Percentiles rank a stretch among this genome's conserved stretches.
Evolutionary conservation across 2,888 invertebrate species (phyloP).

Genomic region (Lepidochrysops patricia): DNA sequence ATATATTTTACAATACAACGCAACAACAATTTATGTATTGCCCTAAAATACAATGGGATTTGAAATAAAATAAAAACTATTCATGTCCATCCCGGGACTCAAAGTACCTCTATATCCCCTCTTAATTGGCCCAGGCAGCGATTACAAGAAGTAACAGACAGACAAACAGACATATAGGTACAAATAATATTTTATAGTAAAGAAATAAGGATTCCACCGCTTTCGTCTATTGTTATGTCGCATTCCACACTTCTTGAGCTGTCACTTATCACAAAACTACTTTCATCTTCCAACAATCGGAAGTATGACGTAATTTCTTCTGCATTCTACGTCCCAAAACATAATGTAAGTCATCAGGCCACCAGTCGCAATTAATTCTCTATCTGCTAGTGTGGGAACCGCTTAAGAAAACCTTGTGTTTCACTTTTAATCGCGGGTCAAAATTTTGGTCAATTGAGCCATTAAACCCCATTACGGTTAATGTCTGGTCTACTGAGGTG

Average conservation of each 20-base stretch:
- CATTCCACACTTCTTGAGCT: not conserved
- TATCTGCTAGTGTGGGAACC: not conserved
- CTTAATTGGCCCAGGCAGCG: too few species aligned
- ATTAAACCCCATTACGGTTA: not conserved
- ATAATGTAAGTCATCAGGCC: not conserved
- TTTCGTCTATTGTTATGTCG: not conserved
- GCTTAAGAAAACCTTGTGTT: not conserved
- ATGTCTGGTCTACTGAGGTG: not conserved
- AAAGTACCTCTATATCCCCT: too few species aligned
- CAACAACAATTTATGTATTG: too few species aligned
- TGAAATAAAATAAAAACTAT: too few species aligned
- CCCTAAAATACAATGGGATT: too few species aligned
- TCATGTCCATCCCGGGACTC: too few species aligned
- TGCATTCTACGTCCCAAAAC: not conserved
- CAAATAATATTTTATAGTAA: too few species aligned
- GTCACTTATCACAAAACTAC: not conserved
- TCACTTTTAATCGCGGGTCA: not conserved
- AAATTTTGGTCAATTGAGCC: not conserved
- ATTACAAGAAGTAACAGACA: too few species aligned
- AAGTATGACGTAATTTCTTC: not conserved
- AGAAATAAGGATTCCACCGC: too few species aligned
- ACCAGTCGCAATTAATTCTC: not conserved
- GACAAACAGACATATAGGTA: too few species aligned
- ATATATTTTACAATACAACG: too few species aligned
- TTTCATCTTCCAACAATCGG: not conserved